phyloP scores from a whole-genome alignment of 2,113 vertebrate genomes.

The Nanger granti region DNA sequence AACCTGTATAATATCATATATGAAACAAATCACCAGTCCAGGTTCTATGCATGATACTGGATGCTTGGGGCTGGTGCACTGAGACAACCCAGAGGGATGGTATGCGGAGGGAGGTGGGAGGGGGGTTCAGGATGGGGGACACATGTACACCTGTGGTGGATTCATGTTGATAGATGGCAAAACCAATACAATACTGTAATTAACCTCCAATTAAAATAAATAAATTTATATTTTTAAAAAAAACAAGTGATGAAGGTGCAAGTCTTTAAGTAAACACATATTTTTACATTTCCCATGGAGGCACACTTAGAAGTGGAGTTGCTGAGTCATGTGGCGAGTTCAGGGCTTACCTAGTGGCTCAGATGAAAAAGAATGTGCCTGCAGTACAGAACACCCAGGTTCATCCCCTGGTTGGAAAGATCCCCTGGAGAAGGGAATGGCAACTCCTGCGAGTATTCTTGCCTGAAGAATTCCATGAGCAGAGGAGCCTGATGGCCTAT shows the following conservation, averaged over 20 bases:
- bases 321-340: background rate
- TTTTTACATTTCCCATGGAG: background rate
- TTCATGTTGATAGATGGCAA: too few relatives aligned
- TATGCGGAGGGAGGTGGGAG: fast-evolving
- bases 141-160: too few relatives aligned
- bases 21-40: too few relatives aligned
- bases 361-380: background rate
- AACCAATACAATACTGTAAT: too few relatives aligned
- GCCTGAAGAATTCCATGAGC: background rate
- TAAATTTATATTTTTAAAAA: too few relatives aligned
- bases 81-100: too few relatives aligned
- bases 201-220: too few relatives aligned
- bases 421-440: background rate
- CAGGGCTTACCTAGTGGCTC: background rate
- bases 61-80: too few relatives aligned
- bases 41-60: too few relatives aligned
- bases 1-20: too few relatives aligned
- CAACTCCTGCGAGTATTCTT: background rate
- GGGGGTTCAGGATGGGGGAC: too few relatives aligned
- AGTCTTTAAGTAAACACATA: background rate
- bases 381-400: background rate
- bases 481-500: background rate
- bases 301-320: background rate
- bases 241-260: background rate
- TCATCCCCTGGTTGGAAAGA: background rate